Evolutionary conservation across 92 coral and sea anemone species (phyloP).

Genomic region (Pocillopora grandis): DNA sequence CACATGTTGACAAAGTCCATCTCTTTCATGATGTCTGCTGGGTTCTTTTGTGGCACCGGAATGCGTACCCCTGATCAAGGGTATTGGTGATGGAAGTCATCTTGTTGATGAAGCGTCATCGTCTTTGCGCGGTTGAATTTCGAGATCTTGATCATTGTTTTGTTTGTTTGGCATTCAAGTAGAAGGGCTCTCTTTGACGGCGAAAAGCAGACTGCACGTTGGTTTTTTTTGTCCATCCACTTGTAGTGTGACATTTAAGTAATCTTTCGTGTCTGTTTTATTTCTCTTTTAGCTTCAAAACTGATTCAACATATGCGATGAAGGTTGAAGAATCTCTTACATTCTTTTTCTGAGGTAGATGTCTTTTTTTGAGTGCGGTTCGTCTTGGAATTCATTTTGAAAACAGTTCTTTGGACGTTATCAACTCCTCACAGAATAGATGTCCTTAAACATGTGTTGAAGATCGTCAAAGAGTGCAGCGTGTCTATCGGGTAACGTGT

Average conservation of each 20-base stretch:
- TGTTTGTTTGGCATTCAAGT: background rate
- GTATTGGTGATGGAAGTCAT: conserved; percentile 6
- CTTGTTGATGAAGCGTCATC: background rate
- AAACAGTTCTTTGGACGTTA: no score
- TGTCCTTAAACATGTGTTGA: no score
- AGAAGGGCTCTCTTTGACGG: background rate
- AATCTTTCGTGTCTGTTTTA: background rate
- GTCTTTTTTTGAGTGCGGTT: no score
- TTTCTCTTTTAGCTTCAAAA: background rate
- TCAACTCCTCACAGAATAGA: no score
- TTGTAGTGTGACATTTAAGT: background rate
- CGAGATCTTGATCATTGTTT: background rate
- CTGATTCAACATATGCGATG: background rate
- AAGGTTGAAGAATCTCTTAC: background rate
- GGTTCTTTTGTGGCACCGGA: background rate
- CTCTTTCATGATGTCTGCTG: background rate
- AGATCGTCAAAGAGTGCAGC: no score
- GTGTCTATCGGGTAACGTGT: no score
- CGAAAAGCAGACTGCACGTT: background rate
- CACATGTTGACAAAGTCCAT: background rate
- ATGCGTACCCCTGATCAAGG: background rate
- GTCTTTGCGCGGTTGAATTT: background rate
- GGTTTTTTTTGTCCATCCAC: background rate
- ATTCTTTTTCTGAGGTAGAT: no score
- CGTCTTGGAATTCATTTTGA: no score